Percentiles rank a stretch among this genome's conserved stretches.
These are phyloP conservation scores for Drosophila nikananu DNA, from an alignment of 1,140 invertebrate genomes.

Conservation along the genomic window DNA sequence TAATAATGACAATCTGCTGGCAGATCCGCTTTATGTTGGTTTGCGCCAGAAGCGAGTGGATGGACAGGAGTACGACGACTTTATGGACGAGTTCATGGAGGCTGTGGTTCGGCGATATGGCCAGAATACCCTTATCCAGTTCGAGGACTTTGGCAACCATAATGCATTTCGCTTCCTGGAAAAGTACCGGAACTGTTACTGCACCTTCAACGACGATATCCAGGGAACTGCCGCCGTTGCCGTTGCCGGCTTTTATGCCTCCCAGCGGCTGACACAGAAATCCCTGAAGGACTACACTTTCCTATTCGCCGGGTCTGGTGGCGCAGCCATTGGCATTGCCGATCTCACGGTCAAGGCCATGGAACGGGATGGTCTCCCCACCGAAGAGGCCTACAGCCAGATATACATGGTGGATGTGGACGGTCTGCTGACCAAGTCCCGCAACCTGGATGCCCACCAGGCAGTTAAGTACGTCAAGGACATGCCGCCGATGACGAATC, in stretches of 20 bases:
- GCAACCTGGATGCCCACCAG: constrained; percentile 90
- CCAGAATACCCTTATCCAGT: constrained; percentile 95
- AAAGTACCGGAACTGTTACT: constrained; percentile 96
- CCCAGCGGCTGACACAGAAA: constrained; percentile 92
- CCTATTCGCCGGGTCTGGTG: constrained; percentile 96
- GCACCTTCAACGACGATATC: constrained; percentile 99
- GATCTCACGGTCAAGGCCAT: constrained; percentile 94
- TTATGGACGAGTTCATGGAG: constrained; percentile 99
- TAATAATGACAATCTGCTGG: constrained; percentile 93
- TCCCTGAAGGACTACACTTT: constrained; percentile 93
- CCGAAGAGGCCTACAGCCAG: constrained; percentile 90
- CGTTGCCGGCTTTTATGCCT: constrained; percentile 95
- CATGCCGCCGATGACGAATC: constrained; percentile 90
- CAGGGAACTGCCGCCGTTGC: constrained; percentile 98
- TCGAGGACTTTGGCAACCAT: constrained; percentile 98
- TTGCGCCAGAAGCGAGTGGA: constrained; percentile 93
- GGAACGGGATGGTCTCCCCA: constrained; percentile 91
- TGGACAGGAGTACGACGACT: constrained; percentile 96
- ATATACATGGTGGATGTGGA: constrained; percentile 97
- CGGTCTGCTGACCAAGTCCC: constrained; percentile 91
- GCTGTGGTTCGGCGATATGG: constrained; percentile 96
- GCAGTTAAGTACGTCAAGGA: constrained; percentile 93
- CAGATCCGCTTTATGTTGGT: constrained; percentile 98
- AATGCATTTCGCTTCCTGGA: constrained; percentile 97
- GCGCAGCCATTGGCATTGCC: constrained; percentile 95